phyloP scores from a whole-genome alignment of 2,888 invertebrate species.

The Polydrusus tereticollis region DNA sequence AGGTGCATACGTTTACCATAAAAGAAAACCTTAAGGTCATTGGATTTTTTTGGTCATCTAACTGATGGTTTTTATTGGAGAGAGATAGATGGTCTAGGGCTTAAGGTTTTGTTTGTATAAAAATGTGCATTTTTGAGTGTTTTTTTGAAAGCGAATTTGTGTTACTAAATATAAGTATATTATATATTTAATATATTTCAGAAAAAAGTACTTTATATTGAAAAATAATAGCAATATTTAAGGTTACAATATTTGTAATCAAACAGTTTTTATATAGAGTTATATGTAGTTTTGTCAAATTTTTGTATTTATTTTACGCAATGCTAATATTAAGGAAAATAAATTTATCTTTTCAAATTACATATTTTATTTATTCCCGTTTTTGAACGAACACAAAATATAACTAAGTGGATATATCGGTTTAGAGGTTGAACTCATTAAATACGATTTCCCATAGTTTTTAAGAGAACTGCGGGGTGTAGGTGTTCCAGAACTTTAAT shows the following conservation, averaged over 20 bases:
- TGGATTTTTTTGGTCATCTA: background rate
- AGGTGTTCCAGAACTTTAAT: no score
- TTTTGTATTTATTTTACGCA: conserved; percentile 68
- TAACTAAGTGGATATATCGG: no score
- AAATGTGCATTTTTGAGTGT: conserved; percentile 60
- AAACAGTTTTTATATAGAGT: conserved; percentile 63
- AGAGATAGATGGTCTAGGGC: background rate
- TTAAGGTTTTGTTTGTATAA: conserved; percentile 57
- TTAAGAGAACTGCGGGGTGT: no score
- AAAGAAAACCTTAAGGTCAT: background rate
- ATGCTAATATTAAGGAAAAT: conserved; percentile 61
- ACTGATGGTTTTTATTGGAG: background rate
- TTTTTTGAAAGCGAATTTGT: conserved; percentile 65
- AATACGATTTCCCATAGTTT: no score
- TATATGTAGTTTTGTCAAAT: conserved; percentile 61
- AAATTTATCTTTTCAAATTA: conserved; percentile 50
- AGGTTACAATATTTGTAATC: conserved; percentile 65
- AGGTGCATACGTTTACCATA: conserved; percentile 47
- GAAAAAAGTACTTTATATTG: conserved; percentile 58
- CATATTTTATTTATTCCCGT: background rate
- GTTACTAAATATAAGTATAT: conserved; percentile 65
- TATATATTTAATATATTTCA: conserved; percentile 61
- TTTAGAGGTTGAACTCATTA: no score
- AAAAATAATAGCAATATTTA: conserved; percentile 61
- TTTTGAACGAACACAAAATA: no score